phyloP scores from a whole-genome alignment of 2,113 vertebrate species.

The Pholis gunnellus region DNA sequence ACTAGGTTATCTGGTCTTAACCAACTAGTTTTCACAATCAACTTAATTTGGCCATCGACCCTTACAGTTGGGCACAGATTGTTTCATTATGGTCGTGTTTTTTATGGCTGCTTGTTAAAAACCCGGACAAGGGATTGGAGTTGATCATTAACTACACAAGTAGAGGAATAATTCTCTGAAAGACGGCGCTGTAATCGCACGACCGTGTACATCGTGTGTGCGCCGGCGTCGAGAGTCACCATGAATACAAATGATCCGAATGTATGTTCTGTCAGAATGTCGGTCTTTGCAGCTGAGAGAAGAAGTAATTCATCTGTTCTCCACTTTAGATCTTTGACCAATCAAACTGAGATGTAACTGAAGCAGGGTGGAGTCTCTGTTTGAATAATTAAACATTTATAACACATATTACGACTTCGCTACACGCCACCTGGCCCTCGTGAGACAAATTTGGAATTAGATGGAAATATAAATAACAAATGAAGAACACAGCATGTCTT shows the following conservation, averaged over 20 bases:
- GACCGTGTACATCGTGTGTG: background rate
- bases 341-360: background rate
- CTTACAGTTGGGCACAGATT: background rate
- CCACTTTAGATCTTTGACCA: background rate
- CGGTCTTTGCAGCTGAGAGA: background rate
- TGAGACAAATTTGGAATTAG: background rate
- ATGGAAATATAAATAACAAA: background rate
- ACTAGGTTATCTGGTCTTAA: background rate
- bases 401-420: too few species aligned
- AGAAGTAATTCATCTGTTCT: background rate
- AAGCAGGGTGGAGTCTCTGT: background rate
- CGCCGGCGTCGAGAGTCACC: background rate
- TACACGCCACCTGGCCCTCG: background rate
- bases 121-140: background rate
- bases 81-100: constrained; percentile 27
- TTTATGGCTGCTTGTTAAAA: constrained; percentile 38
- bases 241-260: background rate
- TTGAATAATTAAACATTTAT: background rate
- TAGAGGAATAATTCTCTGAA: background rate
- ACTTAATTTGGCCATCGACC: background rate
- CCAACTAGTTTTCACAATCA: background rate
- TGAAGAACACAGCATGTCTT: background rate
- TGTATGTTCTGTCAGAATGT: background rate
- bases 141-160: constrained; percentile 44
- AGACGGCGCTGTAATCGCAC: background rate